Conservation (phyloP, 2,113 vertebrate genomes). For the Ramphastos sulfuratus region DNA sequence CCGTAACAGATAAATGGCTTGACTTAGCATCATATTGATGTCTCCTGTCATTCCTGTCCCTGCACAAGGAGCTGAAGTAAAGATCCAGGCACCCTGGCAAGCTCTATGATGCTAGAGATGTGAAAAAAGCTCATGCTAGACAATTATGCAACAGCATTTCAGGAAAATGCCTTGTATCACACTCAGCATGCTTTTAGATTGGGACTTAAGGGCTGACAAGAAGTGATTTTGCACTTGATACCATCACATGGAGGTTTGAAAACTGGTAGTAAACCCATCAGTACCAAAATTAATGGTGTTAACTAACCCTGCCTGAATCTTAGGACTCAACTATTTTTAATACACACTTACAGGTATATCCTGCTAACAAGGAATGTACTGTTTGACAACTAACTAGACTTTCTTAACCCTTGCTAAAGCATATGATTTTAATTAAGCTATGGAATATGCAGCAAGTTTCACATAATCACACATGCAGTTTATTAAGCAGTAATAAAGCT, state of each 20-base stretch:
- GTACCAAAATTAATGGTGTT: not conserved
- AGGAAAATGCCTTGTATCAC: not conserved
- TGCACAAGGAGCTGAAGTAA: no score
- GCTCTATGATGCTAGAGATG: not conserved
- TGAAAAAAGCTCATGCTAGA: not conserved
- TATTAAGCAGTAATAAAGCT: not conserved
- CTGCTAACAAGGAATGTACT: not conserved
- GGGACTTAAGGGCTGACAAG: not conserved
- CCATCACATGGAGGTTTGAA: not conserved
- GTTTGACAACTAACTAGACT: not conserved
- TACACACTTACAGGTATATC: not conserved
- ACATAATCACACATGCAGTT: not conserved
- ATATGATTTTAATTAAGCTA: not conserved
- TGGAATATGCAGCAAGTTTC: not conserved
- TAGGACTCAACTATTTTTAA: not conserved
- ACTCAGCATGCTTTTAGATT: not conserved
- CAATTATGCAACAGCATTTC: not conserved
- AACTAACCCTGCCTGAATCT: not conserved
- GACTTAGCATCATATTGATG: no score
- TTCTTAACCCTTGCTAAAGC: not conserved
- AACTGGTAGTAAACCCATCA: not conserved
- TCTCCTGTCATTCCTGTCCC: no score
- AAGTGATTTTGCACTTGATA: not conserved
- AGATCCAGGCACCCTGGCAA: not conserved
- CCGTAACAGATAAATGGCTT: no score